Evolutionary conservation across 1,140 invertebrate species (phyloP).

Genomic region (Pogonognathellus flavescens): DNA sequence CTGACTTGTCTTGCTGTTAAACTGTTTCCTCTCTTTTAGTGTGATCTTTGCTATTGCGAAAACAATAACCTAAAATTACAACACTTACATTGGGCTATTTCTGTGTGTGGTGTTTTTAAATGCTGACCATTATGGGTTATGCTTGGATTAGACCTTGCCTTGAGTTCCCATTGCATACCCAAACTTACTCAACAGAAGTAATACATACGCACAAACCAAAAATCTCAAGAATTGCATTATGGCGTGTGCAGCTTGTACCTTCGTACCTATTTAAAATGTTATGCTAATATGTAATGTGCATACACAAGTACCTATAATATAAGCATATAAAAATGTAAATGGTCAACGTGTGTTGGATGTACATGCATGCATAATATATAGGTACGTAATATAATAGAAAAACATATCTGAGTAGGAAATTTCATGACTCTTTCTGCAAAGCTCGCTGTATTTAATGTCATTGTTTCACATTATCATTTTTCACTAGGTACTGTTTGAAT

Average conservation of each 20-base stretch:
- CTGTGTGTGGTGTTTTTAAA: not conserved
- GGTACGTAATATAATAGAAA: not conserved
- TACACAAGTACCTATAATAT: not conserved
- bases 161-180: not conserved
- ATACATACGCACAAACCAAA: no score
- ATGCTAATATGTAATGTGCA: not conserved
- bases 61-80: no score
- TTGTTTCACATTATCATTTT: not conserved
- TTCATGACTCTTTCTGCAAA: not conserved
- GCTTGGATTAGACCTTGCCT: slow-evolving; percentile 30
- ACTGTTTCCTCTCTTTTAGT: not conserved
- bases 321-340: not conserved
- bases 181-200: no score
- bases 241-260: no score
- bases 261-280: no score
- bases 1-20: not conserved
- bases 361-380: not conserved
- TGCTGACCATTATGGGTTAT: not conserved
- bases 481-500: not conserved
- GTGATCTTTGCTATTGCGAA: not conserved
- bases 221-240: no score
- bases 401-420: slow-evolving; percentile 5
- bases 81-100: not conserved
- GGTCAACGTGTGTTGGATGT: no score
- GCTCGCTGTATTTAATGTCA: not conserved